A percentile compares a stretch with the other conserved stretches of the same genome.
phyloP scores from a whole-genome alignment of 2,113 vertebrate species.

The Melospiza melodia region DNA sequence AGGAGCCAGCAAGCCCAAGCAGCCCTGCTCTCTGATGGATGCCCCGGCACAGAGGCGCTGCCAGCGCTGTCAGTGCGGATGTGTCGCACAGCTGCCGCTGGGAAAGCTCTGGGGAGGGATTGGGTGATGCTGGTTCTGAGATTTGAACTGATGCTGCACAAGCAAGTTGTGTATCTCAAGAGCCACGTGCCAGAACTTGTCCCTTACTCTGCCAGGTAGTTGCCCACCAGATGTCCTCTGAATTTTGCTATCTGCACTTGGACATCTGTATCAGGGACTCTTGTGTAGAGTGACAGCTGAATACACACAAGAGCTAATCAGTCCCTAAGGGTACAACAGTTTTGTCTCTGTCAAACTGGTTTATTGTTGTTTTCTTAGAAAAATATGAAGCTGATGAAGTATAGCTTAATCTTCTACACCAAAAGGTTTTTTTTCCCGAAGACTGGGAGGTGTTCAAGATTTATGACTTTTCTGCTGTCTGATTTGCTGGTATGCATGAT shows the following conservation, averaged over 20 bases:
- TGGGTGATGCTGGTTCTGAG: not conserved
- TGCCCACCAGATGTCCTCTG: not conserved
- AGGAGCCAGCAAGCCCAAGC: not conserved
- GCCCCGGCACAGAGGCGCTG: not conserved
- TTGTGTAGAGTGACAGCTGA: not conserved
- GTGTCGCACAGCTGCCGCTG: rapidly evolving
- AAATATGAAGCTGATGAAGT: constrained; percentile 7
- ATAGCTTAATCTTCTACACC: not conserved
- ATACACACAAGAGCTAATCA: constrained; percentile 2
- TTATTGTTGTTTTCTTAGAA: constrained; percentile 30
- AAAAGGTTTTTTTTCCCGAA: constrained; percentile 18
- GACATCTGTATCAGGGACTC: not conserved
- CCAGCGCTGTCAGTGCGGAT: not conserved
- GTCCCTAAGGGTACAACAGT: not conserved
- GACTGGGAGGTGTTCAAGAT: constrained; percentile 2
- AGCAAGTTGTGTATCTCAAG: not conserved
- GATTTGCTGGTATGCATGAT: constrained; percentile 13
- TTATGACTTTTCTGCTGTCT: constrained; percentile 22
- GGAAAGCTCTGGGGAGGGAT: not conserved
- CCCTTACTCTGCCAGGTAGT: not conserved
- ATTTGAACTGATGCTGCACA: not conserved
- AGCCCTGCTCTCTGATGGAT: not conserved
- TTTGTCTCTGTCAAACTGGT: constrained; percentile 21
- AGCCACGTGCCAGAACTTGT: rapidly evolving
- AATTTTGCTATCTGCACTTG: not conserved